Base-by-base conservation (phyloP, 2,797 vertebrate genomes). In the Phrynocephalus guinanensis region DNA sequence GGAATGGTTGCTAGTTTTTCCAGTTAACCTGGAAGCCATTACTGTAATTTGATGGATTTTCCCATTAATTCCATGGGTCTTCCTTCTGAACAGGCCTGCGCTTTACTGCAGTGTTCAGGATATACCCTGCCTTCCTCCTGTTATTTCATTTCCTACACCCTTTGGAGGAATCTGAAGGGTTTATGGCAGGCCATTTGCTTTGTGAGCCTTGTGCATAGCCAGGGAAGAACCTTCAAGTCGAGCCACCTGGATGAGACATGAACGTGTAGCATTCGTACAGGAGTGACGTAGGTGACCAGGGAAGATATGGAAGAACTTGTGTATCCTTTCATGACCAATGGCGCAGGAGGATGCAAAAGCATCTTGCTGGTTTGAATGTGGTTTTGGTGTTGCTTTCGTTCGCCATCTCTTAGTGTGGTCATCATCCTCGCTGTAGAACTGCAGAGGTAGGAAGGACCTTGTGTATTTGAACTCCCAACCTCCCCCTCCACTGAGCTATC, bases 321-420 rank as follows among this genome's bases (percentile, higher is more conserved):
- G 86, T 89, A 66, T 73, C 90, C 77, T 88, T 63, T 79, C 80
- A 91, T 67, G 0, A 0, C 84, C 73, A 83, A 84, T 75, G 71
- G 77, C 80, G 11, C 75, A 82, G 68, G 90, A 90, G 26, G n/a
- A 78, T 71, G 84, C 90, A 90, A 78, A 79, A 90, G 72, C 79
- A 24, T 24, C 78, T 44, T 22, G 38, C 38, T 44, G 38, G 3
- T 44, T 44, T 44, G 38, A 44, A 44, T 44, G 38, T 44, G 38
- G 3, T 44, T 44, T 44, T 44, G 38, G 38, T 44, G 38, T 44
- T 44, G 3, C 38, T 44, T 44, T 44, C 3, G 38, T 44, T 44
- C 38, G 38, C 38, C 38, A 44, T 44, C 38, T 44, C 38, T 44
- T 44, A 44, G 38, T 44, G 38, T 5, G 38, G 38, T 44, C 38